Base-by-base conservation (phyloP, 2,888 invertebrate species). In the Scaptomyza parva region DNA sequence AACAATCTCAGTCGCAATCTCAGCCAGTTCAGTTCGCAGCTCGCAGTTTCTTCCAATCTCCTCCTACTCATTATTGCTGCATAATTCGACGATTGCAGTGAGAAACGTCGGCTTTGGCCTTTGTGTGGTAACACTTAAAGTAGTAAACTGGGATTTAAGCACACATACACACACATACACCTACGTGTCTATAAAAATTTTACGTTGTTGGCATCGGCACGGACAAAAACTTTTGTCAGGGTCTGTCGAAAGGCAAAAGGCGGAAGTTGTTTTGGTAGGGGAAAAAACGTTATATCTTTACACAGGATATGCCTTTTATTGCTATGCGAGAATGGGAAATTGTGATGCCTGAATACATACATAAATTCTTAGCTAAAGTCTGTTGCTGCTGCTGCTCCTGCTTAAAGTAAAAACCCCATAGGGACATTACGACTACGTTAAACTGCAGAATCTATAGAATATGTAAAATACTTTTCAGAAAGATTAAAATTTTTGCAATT, bases 111-210 rank as follows among this genome's bases (percentile, higher is more conserved):
- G 66, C 60, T 69, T 60, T 75, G 69, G 72, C 82, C 73, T 88
- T 87, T 81, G 83, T 86, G 82, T 76, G 85, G 87, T 88, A 88
- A 84, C 88, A 84, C 86, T 88, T 86, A 88, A 86, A 86, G 85
- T 88, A 86, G 85, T 86, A 86, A 86, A 88, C 88, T 87, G 85
- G 86, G 88, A 86, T 86, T 86, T 86, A 79, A 82, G 82, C 78
- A 69, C 70, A 70, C 51, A 54, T 41, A 65, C 52, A 55, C n/a
- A 14, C 63, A 48, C 40, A 57, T 59, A 62, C 76, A 86, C 86
- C 84, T 83, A 84, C 81, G 76, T 86, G 87, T 81, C 85, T 78
- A 87, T 88, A 86, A 86, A 88, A 86, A 81, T 86, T 84, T 84
- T 74, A 86, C 86, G 84, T 85, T 65, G 70, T 48, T 69, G 57